Conservation (phyloP, 2,888 invertebrate genomes). For the Drosophila recens region DNA sequence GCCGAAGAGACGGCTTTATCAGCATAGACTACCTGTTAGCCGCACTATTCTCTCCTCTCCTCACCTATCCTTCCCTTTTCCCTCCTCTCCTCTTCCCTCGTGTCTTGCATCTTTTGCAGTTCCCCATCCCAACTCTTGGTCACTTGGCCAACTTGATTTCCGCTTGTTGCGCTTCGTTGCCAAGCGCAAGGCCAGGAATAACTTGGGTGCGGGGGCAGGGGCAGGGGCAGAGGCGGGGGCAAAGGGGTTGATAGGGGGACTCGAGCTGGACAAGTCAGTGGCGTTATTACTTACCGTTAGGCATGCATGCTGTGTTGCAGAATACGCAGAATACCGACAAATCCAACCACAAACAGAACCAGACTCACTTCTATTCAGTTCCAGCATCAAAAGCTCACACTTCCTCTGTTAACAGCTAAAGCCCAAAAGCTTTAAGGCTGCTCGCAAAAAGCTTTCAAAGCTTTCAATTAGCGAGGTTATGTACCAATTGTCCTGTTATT, state of each 20-base stretch:
- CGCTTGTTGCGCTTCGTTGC: conserved; percentile 69
- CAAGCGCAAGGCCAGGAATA: conserved; percentile 37
- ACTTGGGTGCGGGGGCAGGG: background rate
- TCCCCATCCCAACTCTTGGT: conserved; percentile 20
- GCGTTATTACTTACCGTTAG: conserved; percentile 49
- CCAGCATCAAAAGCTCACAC: background rate
- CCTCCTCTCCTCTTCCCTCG: background rate
- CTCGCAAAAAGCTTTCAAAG: background rate
- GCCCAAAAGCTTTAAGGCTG: background rate
- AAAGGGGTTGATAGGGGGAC: too few species aligned
- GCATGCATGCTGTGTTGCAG: conserved; percentile 17
- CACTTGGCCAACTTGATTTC: conserved; percentile 48
- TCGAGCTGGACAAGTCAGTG: conserved; percentile 30
- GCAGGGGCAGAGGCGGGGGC: background rate
- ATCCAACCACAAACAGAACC: background rate
- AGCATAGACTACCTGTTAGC: conserved; percentile 21
- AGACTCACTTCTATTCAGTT: background rate
- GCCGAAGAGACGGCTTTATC: conserved; percentile 29
- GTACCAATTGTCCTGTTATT: background rate
- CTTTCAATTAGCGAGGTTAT: background rate
- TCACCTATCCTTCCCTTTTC: background rate
- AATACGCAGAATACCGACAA: background rate
- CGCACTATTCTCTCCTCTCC: background rate
- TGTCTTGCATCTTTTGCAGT: conserved; percentile 16
- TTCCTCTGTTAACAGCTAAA: background rate